Evolutionary conservation across 1,140 invertebrate species (phyloP), one percentile per base, ranked within the genome.

Genomic region (Anthonomus grandis): DNA sequence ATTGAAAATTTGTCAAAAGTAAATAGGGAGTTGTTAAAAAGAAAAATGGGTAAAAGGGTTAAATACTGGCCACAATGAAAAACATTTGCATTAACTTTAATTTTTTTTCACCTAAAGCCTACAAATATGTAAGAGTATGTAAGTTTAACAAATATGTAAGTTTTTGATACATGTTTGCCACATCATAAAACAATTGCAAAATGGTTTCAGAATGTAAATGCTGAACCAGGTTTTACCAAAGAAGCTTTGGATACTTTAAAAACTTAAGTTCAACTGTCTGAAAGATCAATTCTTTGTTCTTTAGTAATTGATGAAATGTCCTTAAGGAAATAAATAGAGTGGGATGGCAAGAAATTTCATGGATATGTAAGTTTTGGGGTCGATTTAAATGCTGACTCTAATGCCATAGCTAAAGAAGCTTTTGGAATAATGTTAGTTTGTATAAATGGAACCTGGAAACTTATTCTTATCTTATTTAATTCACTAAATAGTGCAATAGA

Each of bases 71-170:
- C 41, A 18, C 17, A 44, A 48, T 44, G 47, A 21, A 2, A 45
- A 10, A 22, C 6, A 18, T 62, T 62, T 53, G 59, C 59, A 13
- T 18, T 58, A 9, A 58, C 55, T 18, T 46, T 52, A 4, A 39
- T 52, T 46, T 57, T 57, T 41, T 57, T 27, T 58, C 54, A 13
- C 31, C 49, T 10, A 48, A 45, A 22, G 55, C 48, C 18, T 57
- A 62, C 23, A 31, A 53, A 21, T 62, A 47, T 58, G 48, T 58
- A 18, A 36, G 48, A 23, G 23, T n/a, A n/a, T n/a, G n/a, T n/a
- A n/a, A n/a, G n/a, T n/a, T n/a, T n/a, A n/a, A n/a, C n/a, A n/a
- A n/a, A n/a, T n/a, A n/a, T n/a, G n/a, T n/a, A n/a, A n/a, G n/a
- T n/a, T n/a, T n/a, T n/a, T n/a, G n/a, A n/a, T n/a, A 48, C 25